Evolutionary conservation across 2,888 invertebrate species (phyloP).

Genomic region (Punctoribates punctum): DNA sequence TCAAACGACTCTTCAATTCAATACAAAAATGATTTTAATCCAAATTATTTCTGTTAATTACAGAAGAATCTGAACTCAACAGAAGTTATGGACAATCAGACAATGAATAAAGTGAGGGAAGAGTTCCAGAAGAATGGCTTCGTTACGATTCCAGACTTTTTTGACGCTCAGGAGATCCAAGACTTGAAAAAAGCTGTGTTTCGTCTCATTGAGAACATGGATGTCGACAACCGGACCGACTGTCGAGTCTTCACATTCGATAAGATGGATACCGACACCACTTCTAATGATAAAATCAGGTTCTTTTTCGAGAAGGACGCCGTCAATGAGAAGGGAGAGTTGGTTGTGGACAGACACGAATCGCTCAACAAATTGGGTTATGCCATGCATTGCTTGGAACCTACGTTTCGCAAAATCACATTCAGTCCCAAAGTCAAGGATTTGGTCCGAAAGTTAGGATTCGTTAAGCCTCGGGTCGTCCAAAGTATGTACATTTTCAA

Average conservation of each 20-base stretch:
- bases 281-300: constrained; percentile 85
- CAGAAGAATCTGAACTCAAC: no score
- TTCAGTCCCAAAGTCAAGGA: constrained; percentile 78
- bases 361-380: constrained; percentile 72
- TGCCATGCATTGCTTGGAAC: constrained; percentile 75
- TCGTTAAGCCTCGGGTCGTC: constrained; percentile 74
- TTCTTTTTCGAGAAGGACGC: constrained; percentile 86
- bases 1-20: no score
- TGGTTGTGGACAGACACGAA: constrained; percentile 62
- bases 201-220: constrained; percentile 35
- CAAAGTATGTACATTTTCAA: constrained; percentile 99
- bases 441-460: constrained; percentile 67
- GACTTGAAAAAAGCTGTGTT: constrained; percentile 39
- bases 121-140: constrained; percentile 44
- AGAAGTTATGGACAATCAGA: no score
- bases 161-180: constrained; percentile 40
- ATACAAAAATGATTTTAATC: no score
- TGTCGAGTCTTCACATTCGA: constrained; percentile 50
- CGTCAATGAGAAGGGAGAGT: constrained; percentile 53
- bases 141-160: constrained; percentile 44
- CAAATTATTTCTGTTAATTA: no score
- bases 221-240: constrained; percentile 20
- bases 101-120: not conserved
- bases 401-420: constrained; percentile 74
- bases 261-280: constrained; percentile 74